Evolutionary conservation across 2,888 invertebrate genomes (phyloP), one percentile per base, ranked within the genome.

Genomic region (Nemoura dubitans): DNA sequence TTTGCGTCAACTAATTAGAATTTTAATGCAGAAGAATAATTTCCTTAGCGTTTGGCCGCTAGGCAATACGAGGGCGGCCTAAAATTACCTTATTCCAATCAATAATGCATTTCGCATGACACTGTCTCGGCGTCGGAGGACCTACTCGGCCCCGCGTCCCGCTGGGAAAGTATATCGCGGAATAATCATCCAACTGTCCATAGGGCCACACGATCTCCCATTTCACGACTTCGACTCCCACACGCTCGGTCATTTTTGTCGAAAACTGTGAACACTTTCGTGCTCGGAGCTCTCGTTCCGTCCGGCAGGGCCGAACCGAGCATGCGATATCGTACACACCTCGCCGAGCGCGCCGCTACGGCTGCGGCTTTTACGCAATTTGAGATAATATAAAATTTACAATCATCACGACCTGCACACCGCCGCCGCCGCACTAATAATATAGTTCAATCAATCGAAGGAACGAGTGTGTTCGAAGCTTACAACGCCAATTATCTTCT

Each of bases 241-340:
- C 59, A 59, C 59, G 59, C 59, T 10, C 59, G 21, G 59, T 59
- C 59, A 21, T 21, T 59, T 59, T 59, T 59, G 59, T 59, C 59
- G 59, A 59, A 59, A 59, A 59, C 59, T 59, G 59, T 59, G 59
- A 59, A 59, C 59, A 59, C 59, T 59, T 59, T 59, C 59, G 59
- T 59, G 59, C 59, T 59, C 16, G 16, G 21, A 59, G 59, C 59
- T 10, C 59, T 7, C 59, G 59, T 16, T 2, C 2, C 21, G 21
- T 7, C 59, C 2, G 21, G 59, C 59, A 21, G 59, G 59, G 59
- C 59, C 59, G 21, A 59, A 59, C 2, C 59, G 21, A 59, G 59
- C 59, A 59, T 59, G 59, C 59, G 59, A 59, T 59, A 21, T 36
- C 59, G 21, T 59, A 59, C 14, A 59, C 14, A 59, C 36, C 36